Conservation (phyloP, 2,113 vertebrate species). For the Anguilla japonica region DNA sequence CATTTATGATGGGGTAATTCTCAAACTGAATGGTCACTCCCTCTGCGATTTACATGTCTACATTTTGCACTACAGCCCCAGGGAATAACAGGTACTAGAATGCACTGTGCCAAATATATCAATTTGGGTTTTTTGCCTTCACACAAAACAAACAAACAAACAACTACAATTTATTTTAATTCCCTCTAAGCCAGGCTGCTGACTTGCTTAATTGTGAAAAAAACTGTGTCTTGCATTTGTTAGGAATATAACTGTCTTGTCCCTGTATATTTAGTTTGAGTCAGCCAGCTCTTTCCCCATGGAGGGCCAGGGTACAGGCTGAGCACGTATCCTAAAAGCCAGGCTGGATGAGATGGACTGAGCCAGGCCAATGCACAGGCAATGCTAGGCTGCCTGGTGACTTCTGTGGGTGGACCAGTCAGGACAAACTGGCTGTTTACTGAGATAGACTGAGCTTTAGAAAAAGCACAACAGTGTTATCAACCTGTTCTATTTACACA, state of each 20-base stretch:
- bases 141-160: not conserved
- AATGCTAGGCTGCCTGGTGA: slow-evolving; percentile 24
- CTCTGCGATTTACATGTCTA: not conserved
- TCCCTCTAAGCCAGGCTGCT: not conserved
- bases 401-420: not conserved
- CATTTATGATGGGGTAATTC: not conserved
- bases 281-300: not conserved
- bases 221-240: not conserved
- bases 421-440: not conserved
- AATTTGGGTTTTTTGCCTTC: not conserved
- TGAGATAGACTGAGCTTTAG: slow-evolving; percentile 12
- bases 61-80: not conserved
- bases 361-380: slow-evolving; percentile 32
- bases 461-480: not conserved
- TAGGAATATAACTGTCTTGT: not conserved
- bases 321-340: not conserved
- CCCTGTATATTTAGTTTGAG: not conserved
- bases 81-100: slow-evolving; percentile 21
- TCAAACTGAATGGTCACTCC: not conserved
- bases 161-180: slow-evolving; percentile 9
- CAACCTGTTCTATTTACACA: slow-evolving; percentile 3
- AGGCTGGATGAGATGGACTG: slow-evolving; percentile 3
- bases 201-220: not conserved
- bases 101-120: not conserved
- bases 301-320: not conserved